Base-by-base conservation (phyloP, 2,797 vertebrate species). In the Spondyliosoma cantharus region DNA sequence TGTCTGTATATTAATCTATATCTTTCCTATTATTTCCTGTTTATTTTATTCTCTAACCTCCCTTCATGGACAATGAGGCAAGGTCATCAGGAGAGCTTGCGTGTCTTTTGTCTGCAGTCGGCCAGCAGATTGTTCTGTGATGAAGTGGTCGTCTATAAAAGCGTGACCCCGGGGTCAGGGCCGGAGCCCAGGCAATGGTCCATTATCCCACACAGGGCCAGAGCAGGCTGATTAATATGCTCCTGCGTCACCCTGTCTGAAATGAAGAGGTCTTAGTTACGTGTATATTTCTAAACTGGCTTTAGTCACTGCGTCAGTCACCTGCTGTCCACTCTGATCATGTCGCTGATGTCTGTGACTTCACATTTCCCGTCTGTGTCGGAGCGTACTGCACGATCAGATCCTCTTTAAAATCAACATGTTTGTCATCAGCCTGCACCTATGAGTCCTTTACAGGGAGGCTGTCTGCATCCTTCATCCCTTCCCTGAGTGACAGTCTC, bases 91-190 rank as follows among this genome's bases (percentile, higher is more conserved):
- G 70, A 88, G 89, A 90, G 84, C 87, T 66, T 58, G 87, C 74
- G 85, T 52, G 82, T 91, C 90, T 93, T 95, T 93, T 93, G 90
- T 94, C 86, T 89, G 89, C 71, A 80, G 81, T 76, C 70, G 66
- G 76, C 71, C 74, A 29, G 84, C 90, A 86, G 93, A 95, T 94
- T 94, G 93, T 87, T 88, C 71, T 27, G 77, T 94, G 93, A 96
- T 95, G 93, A 94, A 95, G 94, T 93, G 91, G 89, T 92, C 85
- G 71, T 87, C 89, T 80, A 90, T 94, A 87, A 94, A 91, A 88
- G 80, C 60, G 46, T 87, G 93, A 94, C 94, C 94, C 82, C 27
- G 50, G 83, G 94, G 95, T 95, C 94, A 95, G 92, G 95, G 94
- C 87, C 84, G n/a, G 64, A 89, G 86, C 76, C 64, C 71, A 20